Base-by-base conservation (phyloP, 2,888 invertebrate genomes). In the Byasa hedistus region DNA sequence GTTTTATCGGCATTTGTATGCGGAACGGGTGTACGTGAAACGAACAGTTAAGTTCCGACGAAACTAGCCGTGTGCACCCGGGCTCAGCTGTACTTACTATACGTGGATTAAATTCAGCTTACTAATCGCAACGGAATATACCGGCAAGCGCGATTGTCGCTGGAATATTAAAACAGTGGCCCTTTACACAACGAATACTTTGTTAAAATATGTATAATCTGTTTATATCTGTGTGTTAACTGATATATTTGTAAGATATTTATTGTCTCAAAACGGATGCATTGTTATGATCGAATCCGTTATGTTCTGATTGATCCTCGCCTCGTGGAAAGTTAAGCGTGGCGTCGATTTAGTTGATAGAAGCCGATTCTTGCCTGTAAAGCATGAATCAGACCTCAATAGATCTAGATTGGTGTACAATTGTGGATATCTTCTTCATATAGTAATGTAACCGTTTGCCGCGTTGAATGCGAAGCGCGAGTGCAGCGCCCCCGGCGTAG, bases 31-130 rank as follows among this genome's bases (percentile, higher is more conserved):
- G 71, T 69, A 62, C 71, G 68, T 69, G 68, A 63, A 58, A 21
- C 62, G 44, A 57, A 85, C 88, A 82, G 89, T 87, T 88, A 86
- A 70, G 75, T 86, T 87, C 86, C 80, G 74, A 75, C 75, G 83
- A 85, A 32, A 85, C 74, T 86, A 85, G 85, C 86, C 80, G 85
- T 84, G 74, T 71, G 72, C 73, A 72, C 72, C 32, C 71, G 71
- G 54, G 48, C 59, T 44, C 55, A n/a, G 24, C 44, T 32, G 63
- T n/a, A n/a, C n/a, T n/a, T 48, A 76, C 63, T 78, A 78, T 71
- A 75, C 73, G 72, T 73, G 77, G 77, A 78, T 78, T 79, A 78
- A 76, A 77, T 72, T 64, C 57, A 63, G 57, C 56, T 63, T 54
- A 58, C 64, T 68, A 68, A 66, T 66, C 66, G 66, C 51, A n/a